Conservation (phyloP, 2,888 invertebrate genomes). For the Agapostemon virescens region DNA sequence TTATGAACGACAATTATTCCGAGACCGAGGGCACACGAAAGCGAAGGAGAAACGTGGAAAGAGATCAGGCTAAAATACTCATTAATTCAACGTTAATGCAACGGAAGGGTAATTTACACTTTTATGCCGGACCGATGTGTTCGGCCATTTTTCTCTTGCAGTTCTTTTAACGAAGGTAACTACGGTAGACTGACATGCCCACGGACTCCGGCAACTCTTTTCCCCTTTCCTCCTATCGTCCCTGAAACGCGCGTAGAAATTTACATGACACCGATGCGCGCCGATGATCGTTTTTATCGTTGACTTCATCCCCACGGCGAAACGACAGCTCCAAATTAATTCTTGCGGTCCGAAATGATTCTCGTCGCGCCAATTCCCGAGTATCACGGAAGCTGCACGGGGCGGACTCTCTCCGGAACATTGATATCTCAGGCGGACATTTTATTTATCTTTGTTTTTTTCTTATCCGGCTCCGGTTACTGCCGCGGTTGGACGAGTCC, state of each 20-base stretch:
- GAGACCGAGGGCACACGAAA: conserved; percentile 17
- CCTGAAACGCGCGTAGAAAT: neutral
- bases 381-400: neutral
- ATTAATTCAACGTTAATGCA: conserved; percentile 55
- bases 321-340: neutral
- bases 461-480: neutral
- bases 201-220: conserved; percentile 19
- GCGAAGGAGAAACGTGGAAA: neutral
- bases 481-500: neutral
- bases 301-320: neutral
- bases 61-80: conserved; percentile 47
- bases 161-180: conserved; percentile 53
- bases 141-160: conserved; percentile 33
- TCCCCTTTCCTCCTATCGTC: neutral
- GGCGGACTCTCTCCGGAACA: neutral
- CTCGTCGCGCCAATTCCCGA: neutral
- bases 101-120: conserved; percentile 52
- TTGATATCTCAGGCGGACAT: neutral
- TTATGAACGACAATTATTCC: conserved; percentile 48
- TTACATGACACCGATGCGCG: conserved; percentile 3
- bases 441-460: too few species aligned
- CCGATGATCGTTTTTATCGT: neutral
- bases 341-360: neutral
- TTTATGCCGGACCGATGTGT: conserved; percentile 37
- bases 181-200: conserved; percentile 33